Base-by-base conservation (phyloP, 2,797 vertebrate genomes). In the Harpagifer antarcticus region DNA sequence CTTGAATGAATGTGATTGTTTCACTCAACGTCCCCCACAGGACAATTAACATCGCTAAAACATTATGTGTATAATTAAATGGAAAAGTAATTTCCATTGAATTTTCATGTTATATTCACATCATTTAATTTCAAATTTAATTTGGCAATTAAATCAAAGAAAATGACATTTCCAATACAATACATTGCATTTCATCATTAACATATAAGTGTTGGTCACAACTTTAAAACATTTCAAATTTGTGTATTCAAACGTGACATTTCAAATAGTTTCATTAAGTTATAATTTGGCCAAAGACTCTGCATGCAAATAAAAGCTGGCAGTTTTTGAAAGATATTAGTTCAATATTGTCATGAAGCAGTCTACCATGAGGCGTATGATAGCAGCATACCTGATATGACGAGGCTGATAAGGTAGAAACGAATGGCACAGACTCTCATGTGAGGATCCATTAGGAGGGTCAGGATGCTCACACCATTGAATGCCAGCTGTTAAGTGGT, bases 391-490 rank as follows among this genome's bases (percentile, higher is more conserved):
- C 92, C 94, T 82, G 94, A 93, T 63, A 90, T 54, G 13, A 93
- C 87, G 37, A 95, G 75, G 76, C 93, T 95, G 70, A 95, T 90
- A 14, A 95, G 88, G 78, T 95, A 95, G 76, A 92, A 91, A 9
- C 92, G 89, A 70, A 95, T 93, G 54, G 93, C 89, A 12, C 95
- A 95, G 73, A 86, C 88, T 86, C 86, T 92, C 94, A 94, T 95
- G 7, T 93, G 94, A 61, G 88, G 71, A 20, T 95, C 94, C 61
- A 86, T 71, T 45, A 95, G 48, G 23, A 95, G 90, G 0, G 94
- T 95, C 70, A 94, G 75, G 37, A 95, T 84, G 75, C 92, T 95
- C 59, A 95, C 71, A 13, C 92, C 78, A 33, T 94, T 95, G 58
- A 93, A 89, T 64, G 90, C 47, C 3, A 93, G 87, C 91, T 93